Percentiles rank a stretch among this genome's conserved stretches.
These are phyloP conservation scores for Astyanax mexicanus DNA, from an alignment of 2,797 vertebrate species.

Conservation along the genomic window DNA sequence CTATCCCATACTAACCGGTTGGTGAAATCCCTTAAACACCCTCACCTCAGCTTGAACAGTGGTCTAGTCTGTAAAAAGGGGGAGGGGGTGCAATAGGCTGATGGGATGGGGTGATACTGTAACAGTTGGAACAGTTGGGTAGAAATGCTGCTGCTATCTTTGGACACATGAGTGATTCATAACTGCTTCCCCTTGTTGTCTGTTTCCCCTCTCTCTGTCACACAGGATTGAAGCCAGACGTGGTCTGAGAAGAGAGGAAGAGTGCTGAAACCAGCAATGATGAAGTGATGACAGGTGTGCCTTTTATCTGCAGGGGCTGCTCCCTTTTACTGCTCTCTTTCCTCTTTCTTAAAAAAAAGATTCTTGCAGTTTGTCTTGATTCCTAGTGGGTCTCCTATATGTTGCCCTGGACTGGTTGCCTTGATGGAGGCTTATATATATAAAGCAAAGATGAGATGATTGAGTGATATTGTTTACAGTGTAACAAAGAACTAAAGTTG, in stretches of 20 bases:
- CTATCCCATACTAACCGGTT: too few relatives aligned
- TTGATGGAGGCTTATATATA: neutral
- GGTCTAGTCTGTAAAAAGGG: neutral
- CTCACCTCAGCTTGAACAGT: neutral
- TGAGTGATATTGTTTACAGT: neutral
- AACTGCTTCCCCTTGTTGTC: constrained; percentile 13
- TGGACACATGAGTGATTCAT: constrained; percentile 55
- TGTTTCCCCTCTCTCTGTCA: constrained; percentile 40
- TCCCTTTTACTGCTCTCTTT: constrained; percentile 45
- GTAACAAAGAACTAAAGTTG: neutral
- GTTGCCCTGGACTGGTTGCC: neutral
- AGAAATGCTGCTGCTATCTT: constrained; percentile 26
- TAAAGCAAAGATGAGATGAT: neutral
- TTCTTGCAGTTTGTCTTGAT: neutral
- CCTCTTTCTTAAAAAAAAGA: neutral
- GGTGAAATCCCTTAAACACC: too few relatives aligned
- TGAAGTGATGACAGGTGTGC: constrained; percentile 74
- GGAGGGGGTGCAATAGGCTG: neutral
- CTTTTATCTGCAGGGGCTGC: constrained; percentile 63
- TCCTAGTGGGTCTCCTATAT: neutral
- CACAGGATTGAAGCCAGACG: constrained; percentile 56
- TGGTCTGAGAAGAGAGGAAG: constrained; percentile 55
- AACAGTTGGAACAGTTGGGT: neutral
- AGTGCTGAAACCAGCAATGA: constrained; percentile 64
- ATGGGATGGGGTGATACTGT: neutral